Evolutionary conservation across 2,797 vertebrate species (phyloP), one percentile per base, ranked within the genome.

Genomic region (Erethizon dorsatum): DNA sequence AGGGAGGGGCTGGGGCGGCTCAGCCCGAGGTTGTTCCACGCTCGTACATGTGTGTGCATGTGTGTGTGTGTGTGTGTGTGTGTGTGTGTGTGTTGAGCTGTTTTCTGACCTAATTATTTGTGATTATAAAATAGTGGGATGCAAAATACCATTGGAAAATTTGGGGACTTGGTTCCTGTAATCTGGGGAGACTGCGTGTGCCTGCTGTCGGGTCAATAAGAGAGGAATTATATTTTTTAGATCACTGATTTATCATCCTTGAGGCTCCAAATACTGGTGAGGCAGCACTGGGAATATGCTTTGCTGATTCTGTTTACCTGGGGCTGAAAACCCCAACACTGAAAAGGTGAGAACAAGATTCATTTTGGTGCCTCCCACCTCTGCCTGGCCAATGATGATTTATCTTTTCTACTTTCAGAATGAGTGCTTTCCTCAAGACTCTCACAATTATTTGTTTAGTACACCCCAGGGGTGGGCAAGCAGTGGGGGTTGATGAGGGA

Each of bases 221-320:
- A 97, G 98, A 98, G 96, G 94, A 97, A 98, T 97, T 99, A 96
- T 96, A 98, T 98, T 99, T 99, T 99, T 98, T 98, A 99, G 98
- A 96, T 98, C 98, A 97, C 97, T 99, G 98, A 98, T 98, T 98
- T 97, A 83, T 98, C 98, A 97, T 98, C 96, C 97, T 98, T 97
- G 98, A 98, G 96, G 95, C 20, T 93, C 96, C 93, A 96, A 75
- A 97, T 47, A 92, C 88, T 84, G 94, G 89, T 90, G 96, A 98
- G 89, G 80, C 91, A 95, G 96, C 80, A 86, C 56, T 79, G 88
- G 96, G 97, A 97, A 97, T 88, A 52, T 28, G 95, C 95, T 97
- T 98, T 80, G 95, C 91, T 92, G 61, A 69, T 97, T 93, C 80
- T 50, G 20, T 95, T 96, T 96, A 87, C 94, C 86, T 96, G 47